These are phyloP conservation scores for Meandrusa payeni DNA, from an alignment of 2,888 invertebrate species.

Conservation along the genomic window DNA sequence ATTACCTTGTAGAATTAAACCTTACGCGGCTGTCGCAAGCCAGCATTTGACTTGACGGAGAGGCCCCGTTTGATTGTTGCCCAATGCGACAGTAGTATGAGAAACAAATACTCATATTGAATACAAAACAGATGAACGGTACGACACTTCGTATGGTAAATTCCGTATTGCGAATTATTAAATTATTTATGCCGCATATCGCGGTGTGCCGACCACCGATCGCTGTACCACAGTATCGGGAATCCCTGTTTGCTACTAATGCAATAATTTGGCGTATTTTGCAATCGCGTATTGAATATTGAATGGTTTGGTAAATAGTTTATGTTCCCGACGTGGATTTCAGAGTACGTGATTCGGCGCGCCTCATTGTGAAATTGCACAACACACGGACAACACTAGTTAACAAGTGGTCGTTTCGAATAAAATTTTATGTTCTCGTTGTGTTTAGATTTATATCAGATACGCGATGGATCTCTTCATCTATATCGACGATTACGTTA, in stretches of 20 bases:
- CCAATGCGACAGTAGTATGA: slow-evolving; percentile 77
- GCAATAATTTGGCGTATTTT: slow-evolving; percentile 81
- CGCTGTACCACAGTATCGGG: slow-evolving; percentile 79
- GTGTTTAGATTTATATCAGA: slow-evolving; percentile 63
- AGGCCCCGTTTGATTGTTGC: slow-evolving; percentile 57
- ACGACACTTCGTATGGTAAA: slow-evolving; percentile 77
- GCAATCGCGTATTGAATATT: slow-evolving; percentile 80
- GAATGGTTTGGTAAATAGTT: slow-evolving; percentile 79
- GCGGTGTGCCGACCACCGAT: slow-evolving; percentile 66
- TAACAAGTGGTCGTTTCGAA: slow-evolving; percentile 69
- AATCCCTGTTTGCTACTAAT: slow-evolving; percentile 79
- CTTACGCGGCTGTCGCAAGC: slow-evolving; percentile 53
- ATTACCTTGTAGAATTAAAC: slow-evolving; percentile 46
- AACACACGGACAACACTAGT: slow-evolving; percentile 66
- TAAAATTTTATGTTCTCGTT: slow-evolving; percentile 65
- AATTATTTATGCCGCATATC: slow-evolving; percentile 80
- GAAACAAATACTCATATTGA: slow-evolving; percentile 80
- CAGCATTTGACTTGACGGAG: slow-evolving; percentile 55
- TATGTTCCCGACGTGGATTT: slow-evolving; percentile 76
- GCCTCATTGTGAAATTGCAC: slow-evolving; percentile 69
- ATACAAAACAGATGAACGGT: slow-evolving; percentile 77
- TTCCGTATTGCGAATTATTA: slow-evolving; percentile 81
- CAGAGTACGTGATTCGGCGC: slow-evolving; percentile 71
- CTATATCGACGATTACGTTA: slow-evolving; percentile 24
- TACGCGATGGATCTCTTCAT: slow-evolving; percentile 48